Evolutionary conservation across 1,140 invertebrate species (phyloP), one percentile per base, ranked within the genome.

Genomic region (Cardiocondyla obscurior): DNA sequence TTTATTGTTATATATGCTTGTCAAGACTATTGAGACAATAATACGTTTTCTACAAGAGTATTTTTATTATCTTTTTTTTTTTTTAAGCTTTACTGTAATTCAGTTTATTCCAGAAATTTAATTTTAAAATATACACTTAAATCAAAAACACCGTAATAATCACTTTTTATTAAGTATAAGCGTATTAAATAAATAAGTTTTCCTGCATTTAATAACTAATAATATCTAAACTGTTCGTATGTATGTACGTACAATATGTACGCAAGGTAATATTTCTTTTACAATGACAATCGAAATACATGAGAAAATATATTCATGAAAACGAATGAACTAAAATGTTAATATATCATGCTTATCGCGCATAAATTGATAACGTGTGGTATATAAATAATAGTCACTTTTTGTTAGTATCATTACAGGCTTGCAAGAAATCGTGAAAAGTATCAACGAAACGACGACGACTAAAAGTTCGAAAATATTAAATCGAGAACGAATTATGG

Each of bases 321-420:
- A 5, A 4, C 16, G 44, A 46, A 46, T 16, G 16, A 46, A 3
- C 14, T 16, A 46, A 0, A 46, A 46, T 46, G 14, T 6, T 46
- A 46, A 46, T 46, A 44, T 42, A 39, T 39, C 36, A 39, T 39
- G 36, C 36, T 39, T 39, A 39, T 39, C 8, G 36, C 36, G 7
- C 0, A 10, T 39, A 8, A 39, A 0, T 39, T 53, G 74, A 65
- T 77, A 77, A 76, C 57, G 14, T 10, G 22, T 3, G 2, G n/a
- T 12, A 76, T 79, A 79, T 79, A 79, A 79, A 55, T 55, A 30
- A n/a, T 60, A 30, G 22, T 5, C 12, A 28, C 14, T 44, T 14
- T 28, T 3, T 28, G 22, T 28, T 3, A 2, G 14, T 14, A 19
- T 76, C 60, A 10, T 36, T 22, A 42, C 5, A 19, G 67, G 60